These are phyloP conservation scores for Cordilura impudica DNA, from an alignment of 2,888 invertebrate species.

Conservation along the genomic window DNA sequence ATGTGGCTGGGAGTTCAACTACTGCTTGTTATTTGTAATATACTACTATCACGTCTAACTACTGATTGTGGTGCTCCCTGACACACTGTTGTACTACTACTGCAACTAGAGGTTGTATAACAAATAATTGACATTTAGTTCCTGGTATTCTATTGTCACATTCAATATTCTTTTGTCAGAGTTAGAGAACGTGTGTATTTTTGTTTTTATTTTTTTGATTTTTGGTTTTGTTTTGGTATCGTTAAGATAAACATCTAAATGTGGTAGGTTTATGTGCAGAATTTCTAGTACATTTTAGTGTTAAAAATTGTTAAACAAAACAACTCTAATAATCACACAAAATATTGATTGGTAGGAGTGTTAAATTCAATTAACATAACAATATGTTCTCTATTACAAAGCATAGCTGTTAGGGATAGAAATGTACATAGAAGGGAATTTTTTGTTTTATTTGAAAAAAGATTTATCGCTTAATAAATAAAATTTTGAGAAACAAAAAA, in stretches of 20 bases:
- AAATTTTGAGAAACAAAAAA: too few species aligned
- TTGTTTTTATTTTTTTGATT: not conserved
- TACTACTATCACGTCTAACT: not conserved
- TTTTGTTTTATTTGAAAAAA: not conserved
- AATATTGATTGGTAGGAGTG: conserved; percentile 64
- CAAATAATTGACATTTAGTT: conserved; percentile 63
- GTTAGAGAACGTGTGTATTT: conserved; percentile 40
- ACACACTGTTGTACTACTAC: not conserved
- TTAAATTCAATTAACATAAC: conserved; percentile 67
- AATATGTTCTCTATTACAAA: conserved; percentile 71
- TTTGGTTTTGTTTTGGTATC: not conserved
- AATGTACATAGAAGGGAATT: not conserved
- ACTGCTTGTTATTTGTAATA: conserved; percentile 53
- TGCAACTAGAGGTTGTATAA: conserved; percentile 45
- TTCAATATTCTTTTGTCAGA: conserved; percentile 39
- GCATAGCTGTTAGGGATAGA: conserved; percentile 7
- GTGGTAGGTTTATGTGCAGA: conserved; percentile 53
- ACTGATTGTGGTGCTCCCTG: not conserved
- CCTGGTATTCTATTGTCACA: conserved; percentile 61
- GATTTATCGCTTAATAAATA: too few species aligned
- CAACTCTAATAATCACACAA: not conserved
- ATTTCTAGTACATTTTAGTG: conserved; percentile 5
- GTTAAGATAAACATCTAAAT: conserved; percentile 52
- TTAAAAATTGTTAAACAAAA: not conserved
- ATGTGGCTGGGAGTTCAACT: conserved; percentile 31